Percentiles rank a stretch among this genome's conserved stretches.
These are phyloP conservation scores for Sisyra nigra DNA, from an alignment of 2,888 invertebrate genomes.

Conservation along the genomic window DNA sequence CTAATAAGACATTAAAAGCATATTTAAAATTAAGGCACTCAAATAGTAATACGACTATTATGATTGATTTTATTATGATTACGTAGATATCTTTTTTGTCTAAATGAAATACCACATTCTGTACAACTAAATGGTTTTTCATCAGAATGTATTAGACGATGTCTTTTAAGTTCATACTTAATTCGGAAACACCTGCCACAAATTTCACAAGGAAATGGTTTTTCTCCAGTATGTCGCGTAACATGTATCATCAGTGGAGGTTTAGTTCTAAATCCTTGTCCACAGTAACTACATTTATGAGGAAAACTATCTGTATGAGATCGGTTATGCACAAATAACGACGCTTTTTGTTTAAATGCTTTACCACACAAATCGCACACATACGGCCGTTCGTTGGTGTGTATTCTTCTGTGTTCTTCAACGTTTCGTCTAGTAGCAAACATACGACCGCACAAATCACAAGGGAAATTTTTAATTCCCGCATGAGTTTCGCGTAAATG, in stretches of 20 bases:
- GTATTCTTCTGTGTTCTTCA: constrained; percentile 39
- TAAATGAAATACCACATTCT: constrained; percentile 28
- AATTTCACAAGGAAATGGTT: constrained; percentile 38
- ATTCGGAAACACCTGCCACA: constrained; percentile 41
- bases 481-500: constrained; percentile 47
- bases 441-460: constrained; percentile 36
- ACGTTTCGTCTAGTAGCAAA: constrained; percentile 44
- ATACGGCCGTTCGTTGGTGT: constrained; percentile 41
- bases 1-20: neutral
- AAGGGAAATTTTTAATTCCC: constrained; percentile 38
- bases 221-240: constrained; percentile 42
- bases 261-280: constrained; percentile 39
- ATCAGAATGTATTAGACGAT: constrained; percentile 33
- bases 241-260: constrained; percentile 38
- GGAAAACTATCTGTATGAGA: constrained; percentile 39
- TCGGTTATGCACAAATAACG: constrained; percentile 42
- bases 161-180: constrained; percentile 39
- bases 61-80: constrained; percentile 32
- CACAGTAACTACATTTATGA: constrained; percentile 40
- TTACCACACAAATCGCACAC: constrained; percentile 42
- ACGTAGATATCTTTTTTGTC: constrained; percentile 34
- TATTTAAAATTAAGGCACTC: constrained; percentile 11
- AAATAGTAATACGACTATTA: constrained; percentile 12
- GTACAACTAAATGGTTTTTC: constrained; percentile 32
- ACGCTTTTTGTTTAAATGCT: constrained; percentile 47